Evolutionary conservation across 2,888 invertebrate species (phyloP), one percentile per base, ranked within the genome.

Genomic region (Oscheius sp.): DNA sequence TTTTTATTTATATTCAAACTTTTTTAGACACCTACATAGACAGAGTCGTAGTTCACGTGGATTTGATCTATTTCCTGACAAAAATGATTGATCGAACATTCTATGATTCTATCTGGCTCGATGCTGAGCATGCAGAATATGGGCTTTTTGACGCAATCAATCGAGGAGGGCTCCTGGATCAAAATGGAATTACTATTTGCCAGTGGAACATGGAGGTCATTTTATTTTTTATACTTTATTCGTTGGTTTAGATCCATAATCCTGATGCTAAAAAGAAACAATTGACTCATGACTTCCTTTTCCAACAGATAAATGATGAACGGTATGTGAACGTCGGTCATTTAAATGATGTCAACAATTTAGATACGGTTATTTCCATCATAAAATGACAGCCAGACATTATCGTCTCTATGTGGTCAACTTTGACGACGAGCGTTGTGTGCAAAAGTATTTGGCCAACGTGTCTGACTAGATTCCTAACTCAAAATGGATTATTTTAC

Each of bases 121-220:
- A 66, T 29, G 66, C 66, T 13, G 66, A 66, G 29, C 23, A 66
- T 18, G 66, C 66, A 1, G 66, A 66, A 25, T 66, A 66, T 27
- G 52, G 29, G 2, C 18, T 66, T 18, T 52, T 66, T 27, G 46
- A 45, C 16, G 16, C 12, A 12, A 46, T 66, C 46, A 27, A 43
- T n/a, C 46, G 66, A 23, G 49, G 49, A 16, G 66, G 49, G 5
- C 23, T 21, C 13, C 7, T 66, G 13, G 66, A 66, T 66, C 46
- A 52, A 49, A 66, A 66, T 25, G 66, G 25, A 2, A 52, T 66
- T 9, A 49, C 29, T 25, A n/a, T 66, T 7, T 66, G 66, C 18
- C 66, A 66, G 27, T 45, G 45, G 46, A 66, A 66, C 29, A 52
- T 66, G 52, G 66, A 66, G 45, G 61, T 61, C n/a, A n/a, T n/a